Base-by-base conservation (phyloP, 2,888 invertebrate species). In the Pyrrhia umbra region DNA sequence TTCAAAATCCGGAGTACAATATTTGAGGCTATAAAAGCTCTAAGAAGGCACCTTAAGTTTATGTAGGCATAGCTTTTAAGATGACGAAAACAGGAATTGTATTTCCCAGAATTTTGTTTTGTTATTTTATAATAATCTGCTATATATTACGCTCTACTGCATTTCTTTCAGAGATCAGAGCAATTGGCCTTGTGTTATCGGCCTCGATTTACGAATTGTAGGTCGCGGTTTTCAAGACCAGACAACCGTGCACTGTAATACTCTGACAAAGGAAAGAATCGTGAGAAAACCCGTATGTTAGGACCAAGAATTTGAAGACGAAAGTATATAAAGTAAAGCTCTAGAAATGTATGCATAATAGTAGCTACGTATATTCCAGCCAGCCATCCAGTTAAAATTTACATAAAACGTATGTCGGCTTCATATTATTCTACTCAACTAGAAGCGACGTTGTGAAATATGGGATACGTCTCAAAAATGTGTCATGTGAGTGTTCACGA, bases 331-430 rank as follows among this genome's bases (percentile, higher is more conserved):
- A n/a, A n/a, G n/a, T n/a, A n/a, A n/a, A n/a, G n/a, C 13, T 13
- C 13, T 18, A 21, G 2, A 42, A 42, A 18, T 9, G 2, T 10
- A 18, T 18, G 30, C 30, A 10, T 18, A 5, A 42, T 18, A 9
- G 10, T 4, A 42, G 16, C 18, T 13, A 10, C 6, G 18, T 8
- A 4, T 20, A 42, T 21, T 13, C 10, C 42, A 42, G 15, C 13
- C 49, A 46, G 6, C 54, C 42, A 27, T 8, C 6, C 13, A 43
- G 27, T 39, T 39, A 40, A 43, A 42, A 72, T 72, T 57, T 27
- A 65, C 68, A 72, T 57, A 27, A 57, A 72, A 39, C 10, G 13
- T 43, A 39, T 21, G 58, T 47, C 51, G 52, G 51, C 43, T 52
- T 68, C 47, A 65, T 64, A 52, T 52, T 68, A 66, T 47, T 34